Evolutionary conservation across 2,888 invertebrate species (phyloP), one percentile per base, ranked within the genome.

Genomic region (Tortricodes alternella): DNA sequence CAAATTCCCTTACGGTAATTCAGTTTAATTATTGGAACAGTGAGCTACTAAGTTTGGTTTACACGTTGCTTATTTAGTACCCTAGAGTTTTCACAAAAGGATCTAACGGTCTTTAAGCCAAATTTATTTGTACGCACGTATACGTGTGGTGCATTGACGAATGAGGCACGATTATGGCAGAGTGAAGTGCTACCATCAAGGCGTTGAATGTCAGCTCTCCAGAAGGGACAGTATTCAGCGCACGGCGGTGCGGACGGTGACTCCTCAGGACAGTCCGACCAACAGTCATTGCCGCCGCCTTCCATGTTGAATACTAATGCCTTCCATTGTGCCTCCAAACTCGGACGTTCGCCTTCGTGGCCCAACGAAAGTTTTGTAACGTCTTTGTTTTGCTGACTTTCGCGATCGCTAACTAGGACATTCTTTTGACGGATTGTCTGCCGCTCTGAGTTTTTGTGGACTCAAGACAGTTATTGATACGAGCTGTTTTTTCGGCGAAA

Each of bases 241-340:
- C 89, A 88, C 89, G 87, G 70, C 63, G 63, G 63, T 61, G 79
- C 82, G 88, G 85, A 68, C 89, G 85, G 79, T 87, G 89, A 89
- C 89, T 87, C 83, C 83, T 83, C 81, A 73, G 78, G 73, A 75
- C 80, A 75, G 81, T 83, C 78, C 83, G 81, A 74, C 76, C 76
- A 74, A 78, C 78, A 76, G 80, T 78, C 79, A 76, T 78, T 77
- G 75, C 73, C 75, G 63, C 66, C 68, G 67, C 71, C 56, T 59
- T 37, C 70, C 68, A 74, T 70, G 70, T 71, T 66, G 89, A 85
- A 90, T 90, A 89, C 85, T 87, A 90, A 90, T 90, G 73, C 57
- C 68, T 61, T 27, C 76, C 73, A 80, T 85, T 85, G 81, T 85
- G 68, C 70, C 67, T 67, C 67, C 71, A 67, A 78, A 75, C 73